These are phyloP conservation scores for Holotrichia oblita DNA, from an alignment of 1,140 invertebrate genomes.

Conservation along the genomic window DNA sequence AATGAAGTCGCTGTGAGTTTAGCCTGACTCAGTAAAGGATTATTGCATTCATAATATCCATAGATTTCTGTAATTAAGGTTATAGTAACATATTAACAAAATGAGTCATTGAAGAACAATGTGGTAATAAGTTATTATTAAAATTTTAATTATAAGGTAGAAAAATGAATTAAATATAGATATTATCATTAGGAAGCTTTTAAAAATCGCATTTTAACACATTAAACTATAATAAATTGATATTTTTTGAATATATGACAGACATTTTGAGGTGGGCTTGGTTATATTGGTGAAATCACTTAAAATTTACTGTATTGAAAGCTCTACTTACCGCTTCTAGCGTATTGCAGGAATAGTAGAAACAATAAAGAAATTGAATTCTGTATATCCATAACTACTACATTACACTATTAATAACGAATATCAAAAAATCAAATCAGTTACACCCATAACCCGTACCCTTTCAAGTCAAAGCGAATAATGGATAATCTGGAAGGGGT, in stretches of 20 bases:
- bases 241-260: not conserved
- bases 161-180: not conserved
- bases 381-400: constrained; percentile 27
- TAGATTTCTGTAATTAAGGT: constrained; percentile 61
- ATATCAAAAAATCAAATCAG: constrained; percentile 30
- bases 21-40: constrained; percentile 77
- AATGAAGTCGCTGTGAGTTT: constrained; percentile 81
- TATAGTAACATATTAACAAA: constrained; percentile 1
- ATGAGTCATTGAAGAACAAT: constrained; percentile 30
- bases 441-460: constrained; percentile 34
- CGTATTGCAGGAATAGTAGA: constrained; percentile 7
- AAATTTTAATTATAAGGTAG: not conserved
- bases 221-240: not conserved
- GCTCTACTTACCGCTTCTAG: not conserved
- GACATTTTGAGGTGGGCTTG: constrained; percentile 27
- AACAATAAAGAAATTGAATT: constrained; percentile 30
- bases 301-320: not conserved
- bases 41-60: constrained; percentile 81
- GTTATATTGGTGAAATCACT: constrained; percentile 4
- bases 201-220: not conserved
- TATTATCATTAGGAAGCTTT: not conserved
- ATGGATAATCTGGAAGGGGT: constrained; percentile 15
- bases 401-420: not conserved
- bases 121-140: not conserved
- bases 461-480: constrained; percentile 2